phyloP scores from a whole-genome alignment of 2,888 invertebrate species.

The Busseola fusca region DNA sequence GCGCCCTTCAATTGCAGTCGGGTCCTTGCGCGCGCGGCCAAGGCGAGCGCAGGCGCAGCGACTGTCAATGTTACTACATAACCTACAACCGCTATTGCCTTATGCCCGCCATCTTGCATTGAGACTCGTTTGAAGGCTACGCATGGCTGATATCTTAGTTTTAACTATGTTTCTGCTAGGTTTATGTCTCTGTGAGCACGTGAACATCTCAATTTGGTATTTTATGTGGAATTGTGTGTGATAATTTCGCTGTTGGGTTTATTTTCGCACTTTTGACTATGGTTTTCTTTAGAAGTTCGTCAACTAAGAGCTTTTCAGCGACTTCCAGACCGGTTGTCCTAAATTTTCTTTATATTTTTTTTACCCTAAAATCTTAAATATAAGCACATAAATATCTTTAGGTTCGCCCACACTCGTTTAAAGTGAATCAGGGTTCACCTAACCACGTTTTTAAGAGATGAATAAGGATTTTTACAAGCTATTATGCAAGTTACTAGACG shows the following conservation, averaged over 20 bases:
- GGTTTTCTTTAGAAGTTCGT: not conserved
- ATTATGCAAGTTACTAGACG: slow-evolving; percentile 57
- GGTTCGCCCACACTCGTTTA: not conserved
- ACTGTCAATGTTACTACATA: slow-evolving; percentile 86
- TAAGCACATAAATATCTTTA: not conserved
- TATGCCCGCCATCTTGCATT: slow-evolving; percentile 76
- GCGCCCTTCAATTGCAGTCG: slow-evolving; percentile 73
- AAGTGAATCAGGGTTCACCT: not conserved
- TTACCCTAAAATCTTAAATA: not conserved
- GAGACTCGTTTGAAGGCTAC: slow-evolving; percentile 71
- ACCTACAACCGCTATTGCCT: slow-evolving; percentile 72
- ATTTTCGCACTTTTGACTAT: not conserved
- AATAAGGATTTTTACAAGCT: slow-evolving; percentile 21
- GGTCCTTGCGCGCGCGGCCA: slow-evolving; percentile 83
- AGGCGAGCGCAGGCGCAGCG: slow-evolving; percentile 75
- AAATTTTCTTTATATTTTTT: not conserved
- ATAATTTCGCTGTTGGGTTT: not conserved
- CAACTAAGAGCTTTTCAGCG: not conserved
- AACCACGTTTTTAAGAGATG: not conserved
- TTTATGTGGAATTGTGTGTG: slow-evolving; percentile 9
- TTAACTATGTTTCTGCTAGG: slow-evolving; percentile 46
- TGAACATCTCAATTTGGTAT: slow-evolving; percentile 25
- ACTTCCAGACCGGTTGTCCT: not conserved
- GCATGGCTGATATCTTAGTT: slow-evolving; percentile 65
- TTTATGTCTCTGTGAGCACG: slow-evolving; percentile 36